These are phyloP conservation scores for Chrysaora quinquecirrha DNA, from an alignment of 30 jellyfish, hydroid and myxozoan species.

Conservation along the genomic window DNA sequence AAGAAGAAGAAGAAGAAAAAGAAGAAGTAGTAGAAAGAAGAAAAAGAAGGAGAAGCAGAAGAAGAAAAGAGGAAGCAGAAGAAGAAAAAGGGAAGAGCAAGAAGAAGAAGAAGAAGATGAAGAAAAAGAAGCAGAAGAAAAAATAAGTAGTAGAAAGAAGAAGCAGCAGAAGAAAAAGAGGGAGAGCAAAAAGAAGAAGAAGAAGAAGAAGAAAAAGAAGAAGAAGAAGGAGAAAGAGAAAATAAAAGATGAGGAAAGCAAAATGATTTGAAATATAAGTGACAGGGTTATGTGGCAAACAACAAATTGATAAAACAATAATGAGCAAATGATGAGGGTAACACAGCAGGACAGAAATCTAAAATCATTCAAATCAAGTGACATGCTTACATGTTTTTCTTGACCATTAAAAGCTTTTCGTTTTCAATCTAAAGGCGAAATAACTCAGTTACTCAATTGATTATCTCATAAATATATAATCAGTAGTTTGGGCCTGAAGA, in stretches of 20 bases:
- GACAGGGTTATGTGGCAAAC: no score
- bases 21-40: no score
- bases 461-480: neutral
- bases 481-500: neutral
- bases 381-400: constrained; percentile 43
- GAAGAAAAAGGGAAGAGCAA: no score
- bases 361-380: no score
- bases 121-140: neutral
- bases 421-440: neutral
- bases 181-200: neutral
- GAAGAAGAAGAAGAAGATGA: no score
- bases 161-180: neutral
- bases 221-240: neutral
- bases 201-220: neutral
- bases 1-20: no score
- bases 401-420: neutral
- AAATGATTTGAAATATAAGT: no score
- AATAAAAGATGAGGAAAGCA: neutral
- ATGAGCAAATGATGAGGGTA: no score
- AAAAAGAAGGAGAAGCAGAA: no score
- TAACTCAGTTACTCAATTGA: neutral
- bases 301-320: no score
- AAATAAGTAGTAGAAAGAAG: neutral
- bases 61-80: no score
- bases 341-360: no score